Evolutionary conservation across 2,113 vertebrate species (phyloP).

Genomic region (Rhadina sibilatrix): DNA sequence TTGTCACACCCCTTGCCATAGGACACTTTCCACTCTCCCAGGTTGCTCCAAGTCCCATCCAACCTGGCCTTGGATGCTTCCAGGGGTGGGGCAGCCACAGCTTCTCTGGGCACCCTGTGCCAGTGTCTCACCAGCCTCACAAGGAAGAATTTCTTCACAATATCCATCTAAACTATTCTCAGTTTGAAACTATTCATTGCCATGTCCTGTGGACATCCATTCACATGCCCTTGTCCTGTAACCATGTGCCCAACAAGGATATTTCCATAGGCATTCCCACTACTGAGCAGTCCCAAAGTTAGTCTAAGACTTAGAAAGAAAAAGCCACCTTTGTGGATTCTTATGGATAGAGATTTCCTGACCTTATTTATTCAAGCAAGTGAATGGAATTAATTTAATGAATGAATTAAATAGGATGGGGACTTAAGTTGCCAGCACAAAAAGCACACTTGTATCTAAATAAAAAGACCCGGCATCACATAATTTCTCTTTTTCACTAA

Average conservation of each 20-base stretch:
- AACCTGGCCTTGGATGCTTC: background rate
- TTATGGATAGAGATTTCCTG: background rate
- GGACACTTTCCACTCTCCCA: background rate
- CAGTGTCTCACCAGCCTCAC: background rate
- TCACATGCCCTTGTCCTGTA: background rate
- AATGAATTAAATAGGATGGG: background rate
- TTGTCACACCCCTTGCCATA: background rate
- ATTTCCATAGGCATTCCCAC: background rate
- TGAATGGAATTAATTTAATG: background rate
- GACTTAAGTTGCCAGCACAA: background rate
- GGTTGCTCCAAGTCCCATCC: background rate
- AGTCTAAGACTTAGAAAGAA: background rate
- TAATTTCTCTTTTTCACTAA: background rate
- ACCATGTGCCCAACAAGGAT: background rate
- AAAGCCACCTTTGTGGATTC: background rate
- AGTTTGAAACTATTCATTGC: background rate
- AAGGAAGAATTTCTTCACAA: background rate
- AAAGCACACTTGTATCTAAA: background rate
- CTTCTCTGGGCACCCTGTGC: background rate
- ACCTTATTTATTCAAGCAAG: background rate
- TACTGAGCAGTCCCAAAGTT: background rate
- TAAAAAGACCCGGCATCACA: background rate
- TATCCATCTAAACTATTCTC: background rate
- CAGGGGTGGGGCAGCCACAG: background rate
- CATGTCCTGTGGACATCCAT: no score